A percentile compares a stretch with the other conserved stretches of the same genome.
phyloP scores from a whole-genome alignment of 1,140 invertebrate genomes.

The Aphis craccivora region DNA sequence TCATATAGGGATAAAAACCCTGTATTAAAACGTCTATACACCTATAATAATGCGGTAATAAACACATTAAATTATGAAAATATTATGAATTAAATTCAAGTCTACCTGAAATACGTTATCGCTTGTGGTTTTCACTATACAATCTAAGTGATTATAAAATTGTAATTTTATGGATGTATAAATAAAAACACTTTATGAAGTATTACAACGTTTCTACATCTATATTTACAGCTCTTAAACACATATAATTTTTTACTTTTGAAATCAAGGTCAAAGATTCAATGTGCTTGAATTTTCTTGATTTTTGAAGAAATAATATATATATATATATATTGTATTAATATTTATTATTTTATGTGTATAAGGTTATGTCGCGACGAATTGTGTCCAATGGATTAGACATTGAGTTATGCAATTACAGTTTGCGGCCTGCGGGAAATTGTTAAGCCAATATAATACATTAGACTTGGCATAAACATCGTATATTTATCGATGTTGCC shows the following conservation, averaged over 20 bases:
- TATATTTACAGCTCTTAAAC: not conserved
- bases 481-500: not conserved
- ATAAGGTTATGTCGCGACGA: not conserved
- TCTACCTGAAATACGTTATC: not conserved
- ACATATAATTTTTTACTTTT: not conserved
- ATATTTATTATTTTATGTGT: not conserved
- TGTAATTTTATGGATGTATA: not conserved
- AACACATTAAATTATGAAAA: not conserved
- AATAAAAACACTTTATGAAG: not conserved
- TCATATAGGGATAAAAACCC: too few species aligned
- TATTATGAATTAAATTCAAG: not conserved
- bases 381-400: not conserved
- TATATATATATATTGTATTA: not conserved
- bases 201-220: not conserved
- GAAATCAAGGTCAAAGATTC: not conserved
- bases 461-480: not conserved
- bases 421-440: not conserved
- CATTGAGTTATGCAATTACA: not conserved
- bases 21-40: not conserved
- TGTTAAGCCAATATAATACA: not conserved
- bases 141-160: not conserved
- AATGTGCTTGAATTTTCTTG: not conserved
- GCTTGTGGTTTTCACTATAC: not conserved
- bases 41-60: not conserved
- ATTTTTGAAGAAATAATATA: not conserved